Conservation (phyloP, 2,797 vertebrate genomes). For the Mus minutoides region DNA sequence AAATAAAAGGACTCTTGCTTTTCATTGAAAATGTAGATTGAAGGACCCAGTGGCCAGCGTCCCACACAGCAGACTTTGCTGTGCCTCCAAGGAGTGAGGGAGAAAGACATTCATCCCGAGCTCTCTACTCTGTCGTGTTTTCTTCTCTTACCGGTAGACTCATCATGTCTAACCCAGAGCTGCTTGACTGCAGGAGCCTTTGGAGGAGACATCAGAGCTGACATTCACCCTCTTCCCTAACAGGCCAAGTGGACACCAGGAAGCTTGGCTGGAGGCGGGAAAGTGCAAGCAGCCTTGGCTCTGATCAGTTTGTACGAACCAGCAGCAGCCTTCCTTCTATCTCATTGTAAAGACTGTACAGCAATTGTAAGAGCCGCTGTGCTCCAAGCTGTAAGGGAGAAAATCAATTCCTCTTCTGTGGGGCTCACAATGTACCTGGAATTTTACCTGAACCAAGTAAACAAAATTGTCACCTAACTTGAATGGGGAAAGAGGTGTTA, state of each 20-base stretch:
- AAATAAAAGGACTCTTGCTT: background rate
- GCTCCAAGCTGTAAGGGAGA: constrained; percentile 70
- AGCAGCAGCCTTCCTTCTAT: constrained; percentile 35
- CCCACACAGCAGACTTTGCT: accelerated
- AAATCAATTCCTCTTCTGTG: constrained; percentile 85
- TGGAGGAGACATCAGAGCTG: accelerated
- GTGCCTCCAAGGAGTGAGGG: accelerated
- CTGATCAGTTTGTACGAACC: background rate
- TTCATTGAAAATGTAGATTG: background rate
- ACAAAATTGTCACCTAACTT: constrained; percentile 85
- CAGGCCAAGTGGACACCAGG: accelerated
- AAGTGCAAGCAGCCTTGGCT: background rate
- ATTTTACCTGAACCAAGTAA: constrained; percentile 84
- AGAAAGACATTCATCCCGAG: accelerated
- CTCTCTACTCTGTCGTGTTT: accelerated
- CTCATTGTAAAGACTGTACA: constrained; percentile 72
- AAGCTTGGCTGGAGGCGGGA: background rate
- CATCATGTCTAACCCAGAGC: accelerated
- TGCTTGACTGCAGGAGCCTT: accelerated
- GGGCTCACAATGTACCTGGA: constrained; percentile 79
- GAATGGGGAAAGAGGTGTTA: constrained; percentile 77
- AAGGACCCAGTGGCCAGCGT: accelerated
- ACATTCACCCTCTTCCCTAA: background rate
- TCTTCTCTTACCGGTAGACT: accelerated
- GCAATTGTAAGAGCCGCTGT: constrained; percentile 70